Base-by-base conservation (phyloP, 2,113 vertebrate genomes). In the Balaeniceps rex region DNA sequence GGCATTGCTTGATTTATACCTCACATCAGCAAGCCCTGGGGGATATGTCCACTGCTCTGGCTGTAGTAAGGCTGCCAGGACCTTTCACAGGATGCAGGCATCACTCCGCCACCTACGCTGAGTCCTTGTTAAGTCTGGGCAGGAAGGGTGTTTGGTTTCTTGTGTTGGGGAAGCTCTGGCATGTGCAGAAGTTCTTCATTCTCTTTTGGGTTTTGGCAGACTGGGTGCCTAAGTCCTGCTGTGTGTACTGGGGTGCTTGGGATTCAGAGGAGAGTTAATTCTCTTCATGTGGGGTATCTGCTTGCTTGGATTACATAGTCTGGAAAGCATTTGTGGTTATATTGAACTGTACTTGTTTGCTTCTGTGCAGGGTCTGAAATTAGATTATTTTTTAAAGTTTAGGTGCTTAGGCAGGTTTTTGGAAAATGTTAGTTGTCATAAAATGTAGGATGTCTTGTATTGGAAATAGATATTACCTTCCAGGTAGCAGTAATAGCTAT, bases 401-500 rank as follows among this genome's bases (percentile, higher is more conserved):
- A 65, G 21, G 40, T 90, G 26, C 38, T 91, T 83, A 76, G 58
- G 46, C 91, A 87, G 66, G 54, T 69, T 90, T 90, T 94, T 63
- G 49, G 77, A 75, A 92, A 93, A 74, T 47, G 38, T 63, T 82
- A 90, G 33, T 46, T 95, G 88, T 89, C 80, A 66, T 57, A 63
- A 89, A 91, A 77, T n/a, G 40, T 65, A 64, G 42, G 29, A 29
- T 70, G 46, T 57, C 91, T 88, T 89, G 52, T 91, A 66, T 25
- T 80, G 66, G 70, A 68, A 94, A 87, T 51, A 60, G 55, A 10
- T 84, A 79, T 60, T 89, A 42, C 55, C 47, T 93, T 93, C 69
- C 61, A 72, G 74, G 69, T 78, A 96, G n/a, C 42, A 63, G 54
- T 85, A 92, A 88, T 92, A 91, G 63, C 84, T 95, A n/a, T 82